Evolutionary conservation across 1,140 invertebrate species (phyloP), one percentile per base, ranked within the genome.

Genomic region (Drosophila varians): DNA sequence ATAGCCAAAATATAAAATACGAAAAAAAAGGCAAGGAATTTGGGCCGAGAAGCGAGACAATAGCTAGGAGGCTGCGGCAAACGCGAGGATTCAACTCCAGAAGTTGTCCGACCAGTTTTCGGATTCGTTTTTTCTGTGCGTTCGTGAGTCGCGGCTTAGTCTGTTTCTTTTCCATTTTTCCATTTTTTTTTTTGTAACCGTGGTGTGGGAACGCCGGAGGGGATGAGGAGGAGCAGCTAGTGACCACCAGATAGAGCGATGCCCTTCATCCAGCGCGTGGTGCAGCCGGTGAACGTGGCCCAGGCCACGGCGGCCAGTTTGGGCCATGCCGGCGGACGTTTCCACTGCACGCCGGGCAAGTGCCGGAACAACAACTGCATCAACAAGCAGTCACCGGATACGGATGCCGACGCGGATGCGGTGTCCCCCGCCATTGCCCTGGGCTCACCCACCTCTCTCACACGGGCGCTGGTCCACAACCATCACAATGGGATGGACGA

Each of bases 221-320:
- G 26, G 61, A 75, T 73, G 69, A 73, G 43, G 47, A 49, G 46
- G 21, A 72, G 23, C 45, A 74, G 74, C 47, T 55, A 79, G 66
- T 57, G 46, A 18, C n/a, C 48, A 25, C 26, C 54, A 69, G 52
- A 48, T 26, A 54, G 36, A 65, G 56, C 88, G 89, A 96, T 96
- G 95, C 95, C 95, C 84, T 95, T 96, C 92, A 93, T 95, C 76
- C 94, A 95, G 83, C 93, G 95, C 56, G 92, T 93, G 47, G 93
- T 96, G 76, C 93, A 94, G 78, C 95, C 95, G 36, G 93, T 93
- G 76, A 94, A 92, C 92, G 91, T 96, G 80, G 94, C 94, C 69
- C 92, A 94, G 93, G 93, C 69, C 92, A 92, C 91, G 90, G 94
- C 79, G 49, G 77, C 71, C 65, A 92, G 78, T 92, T 93, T 60